Conservation (phyloP, 2,797 vertebrate genomes). For the Sebastes steindachneri region DNA sequence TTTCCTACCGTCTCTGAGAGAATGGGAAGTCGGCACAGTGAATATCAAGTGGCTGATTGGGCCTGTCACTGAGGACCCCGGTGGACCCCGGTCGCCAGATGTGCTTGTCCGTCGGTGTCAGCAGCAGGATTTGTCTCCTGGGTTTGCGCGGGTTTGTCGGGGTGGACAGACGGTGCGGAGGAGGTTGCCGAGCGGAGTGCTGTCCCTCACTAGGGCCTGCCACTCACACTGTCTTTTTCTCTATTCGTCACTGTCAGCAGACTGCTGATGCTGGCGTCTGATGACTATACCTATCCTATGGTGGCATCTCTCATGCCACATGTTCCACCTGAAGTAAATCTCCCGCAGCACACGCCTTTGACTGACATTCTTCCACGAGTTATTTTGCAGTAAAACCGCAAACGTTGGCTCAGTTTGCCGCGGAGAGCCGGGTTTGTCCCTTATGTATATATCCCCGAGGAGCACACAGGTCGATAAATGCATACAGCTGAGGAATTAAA, state of each 20-base stretch:
- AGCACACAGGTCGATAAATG: slow-evolving; percentile 62
- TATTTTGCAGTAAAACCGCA: slow-evolving; percentile 49
- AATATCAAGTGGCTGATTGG: slow-evolving; percentile 77
- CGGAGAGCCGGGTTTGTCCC: slow-evolving; percentile 7
- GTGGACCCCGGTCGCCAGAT: slow-evolving; percentile 69
- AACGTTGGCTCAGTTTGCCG: slow-evolving; percentile 40
- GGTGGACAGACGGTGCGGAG: slow-evolving; percentile 64
- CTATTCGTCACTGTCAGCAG: slow-evolving; percentile 77
- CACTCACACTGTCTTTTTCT: slow-evolving; percentile 79
- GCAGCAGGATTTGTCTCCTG: slow-evolving; percentile 62
- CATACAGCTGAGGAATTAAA: slow-evolving; percentile 59
- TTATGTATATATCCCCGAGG: slow-evolving; percentile 27
- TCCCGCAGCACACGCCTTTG: slow-evolving; percentile 17
- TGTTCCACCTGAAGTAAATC: slow-evolving; percentile 54
- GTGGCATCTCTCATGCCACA: slow-evolving; percentile 60
- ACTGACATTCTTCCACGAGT: slow-evolving; percentile 45
- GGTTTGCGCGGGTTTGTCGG: slow-evolving; percentile 55
- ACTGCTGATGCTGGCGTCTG: slow-evolving; percentile 66
- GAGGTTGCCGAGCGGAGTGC: slow-evolving; percentile 49
- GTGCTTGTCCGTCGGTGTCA: slow-evolving; percentile 70
- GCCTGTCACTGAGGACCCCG: slow-evolving; percentile 63
- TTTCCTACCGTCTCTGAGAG: slow-evolving; percentile 20
- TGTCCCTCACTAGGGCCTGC: slow-evolving; percentile 68
- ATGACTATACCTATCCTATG: slow-evolving; percentile 56
- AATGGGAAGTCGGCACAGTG: slow-evolving; percentile 53